Evolutionary conservation across 1,140 invertebrate species (phyloP), one percentile per base, ranked within the genome.

Genomic region (Idris sp.): DNA sequence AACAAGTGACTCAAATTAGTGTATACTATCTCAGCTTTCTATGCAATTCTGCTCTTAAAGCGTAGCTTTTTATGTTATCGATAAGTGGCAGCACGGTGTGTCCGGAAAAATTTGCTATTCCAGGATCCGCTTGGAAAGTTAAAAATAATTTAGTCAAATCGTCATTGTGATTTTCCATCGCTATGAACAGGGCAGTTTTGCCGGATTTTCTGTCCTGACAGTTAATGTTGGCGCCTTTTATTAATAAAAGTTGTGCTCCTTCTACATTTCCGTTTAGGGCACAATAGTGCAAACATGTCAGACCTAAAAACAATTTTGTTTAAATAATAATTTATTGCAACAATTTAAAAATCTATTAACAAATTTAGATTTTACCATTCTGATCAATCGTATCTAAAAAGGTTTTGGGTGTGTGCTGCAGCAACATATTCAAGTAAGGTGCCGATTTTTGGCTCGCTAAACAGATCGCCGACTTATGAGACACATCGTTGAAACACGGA

Each of bases 381-480:
- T 7, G 2, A 36, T 65, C 61, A 0, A 22, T 30, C 0, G 11
- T 5, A 10, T 65, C 8, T 18, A 65, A 14, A 2, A 1, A 4
- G n/a, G n/a, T 6, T n/a, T 9, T n/a, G 3, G 6, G 11, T 53
- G 10, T 14, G 6, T 56, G 16, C 15, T 48, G n/a, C 2, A 43
- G 1, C 2, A 51, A 28, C 10, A 28, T 4, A 18, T 9, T 2
- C 2, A 68, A 44, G 11, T 10, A 40, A 3, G 51, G 33, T 9
- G 15, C 25, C 1, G 72, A 78, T 0, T 35, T 67, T 77, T 81
- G 82, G n/a, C 78, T 69, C 0, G 83, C 82, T 48, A 83, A 41
- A 13, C 76, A 56, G 2, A 85, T 3, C 11, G 81, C 82, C 0
- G 83, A 83, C 28, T 81, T 76, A 4, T 78, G 76, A n/a, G 48